phyloP scores from a whole-genome alignment of 2,113 vertebrate genomes.

The Dolichotis patagonum region DNA sequence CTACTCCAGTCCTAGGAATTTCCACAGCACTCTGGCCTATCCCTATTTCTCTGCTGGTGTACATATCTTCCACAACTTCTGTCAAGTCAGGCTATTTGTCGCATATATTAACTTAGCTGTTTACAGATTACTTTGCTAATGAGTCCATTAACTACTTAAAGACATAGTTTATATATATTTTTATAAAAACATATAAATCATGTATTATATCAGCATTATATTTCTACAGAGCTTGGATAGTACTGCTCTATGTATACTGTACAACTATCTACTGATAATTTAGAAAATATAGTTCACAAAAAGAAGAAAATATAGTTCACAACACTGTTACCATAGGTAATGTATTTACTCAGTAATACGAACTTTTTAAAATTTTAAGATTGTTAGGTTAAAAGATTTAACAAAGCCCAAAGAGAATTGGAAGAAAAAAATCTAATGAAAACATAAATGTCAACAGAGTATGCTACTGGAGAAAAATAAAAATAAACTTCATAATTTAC shows the following conservation, averaged over 20 bases:
- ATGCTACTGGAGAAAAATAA: constrained; percentile 33
- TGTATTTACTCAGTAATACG: neutral
- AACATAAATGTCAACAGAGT: neutral
- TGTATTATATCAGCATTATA: neutral
- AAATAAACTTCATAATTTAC: constrained; percentile 37
- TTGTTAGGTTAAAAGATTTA: neutral
- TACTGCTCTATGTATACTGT: neutral
- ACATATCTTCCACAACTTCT: neutral
- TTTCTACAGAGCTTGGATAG: neutral
- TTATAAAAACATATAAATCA: neutral
- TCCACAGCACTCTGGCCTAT: neutral
- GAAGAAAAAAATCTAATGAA: neutral
- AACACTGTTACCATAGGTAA: neutral
- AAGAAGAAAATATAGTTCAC: neutral
- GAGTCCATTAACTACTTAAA: constrained; percentile 23
- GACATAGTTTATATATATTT: neutral
- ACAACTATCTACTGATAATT: neutral
- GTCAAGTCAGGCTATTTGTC: neutral
- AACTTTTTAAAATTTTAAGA: constrained; percentile 16
- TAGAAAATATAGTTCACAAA: neutral
- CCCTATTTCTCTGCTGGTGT: neutral
- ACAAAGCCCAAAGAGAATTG: neutral
- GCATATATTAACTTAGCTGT: neutral
- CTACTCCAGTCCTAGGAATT: neutral
- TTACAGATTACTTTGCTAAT: constrained; percentile 19